Base-by-base conservation (phyloP, 2,888 invertebrate species). In the Chorisops tibialis region DNA sequence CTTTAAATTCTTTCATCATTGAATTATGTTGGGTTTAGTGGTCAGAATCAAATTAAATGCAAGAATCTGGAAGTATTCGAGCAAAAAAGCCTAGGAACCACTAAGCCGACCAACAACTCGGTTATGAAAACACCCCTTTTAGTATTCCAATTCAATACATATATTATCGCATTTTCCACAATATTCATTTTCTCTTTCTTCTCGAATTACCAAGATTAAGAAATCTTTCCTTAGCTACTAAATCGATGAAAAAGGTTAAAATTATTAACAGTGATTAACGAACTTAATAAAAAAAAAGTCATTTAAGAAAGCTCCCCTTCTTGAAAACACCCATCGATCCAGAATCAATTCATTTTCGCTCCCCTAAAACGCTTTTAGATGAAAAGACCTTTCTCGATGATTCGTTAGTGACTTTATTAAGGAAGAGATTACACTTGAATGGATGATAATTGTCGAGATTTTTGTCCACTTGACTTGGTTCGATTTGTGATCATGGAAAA, bases 391-490 rank as follows among this genome's bases (percentile, higher is more conserved):
- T 30, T 9, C 30, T 43, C 24, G 21, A 56, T 4, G 56, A 45
- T 56, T 56, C 56, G 43, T 56, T 56, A 56, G 56, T 56, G 35
- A 56, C 56, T 56, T 43, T 56, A 56, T 56, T 56, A 56, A 56
- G 45, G 43, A 30, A 14, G 30, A 54, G 56, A 56, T 56, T 56
- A 56, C 30, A 43, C 56, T 56, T 56, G 56, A 56, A 56, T 56
- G 56, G 18, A 43, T 11, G 56, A 59, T 59, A 59, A 59, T 59
- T 59, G 47, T 59, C 59, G 59, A 47, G 59, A 59, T 59, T 59
- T 59, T 48, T 39, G 59, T 48, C 49, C 59, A 59, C 59, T 59
- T 59, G 59, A 59, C 48, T 59, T 48, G 59, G 48, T 59, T 59
- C 39, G 19, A 14, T n/a, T 43, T 45, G 30, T 19, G 56, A 56